A percentile compares a stretch with the other conserved stretches of the same genome.
These are phyloP conservation scores for Brachypterus glaber DNA, from an alignment of 2,888 invertebrate species.

Conservation along the genomic window DNA sequence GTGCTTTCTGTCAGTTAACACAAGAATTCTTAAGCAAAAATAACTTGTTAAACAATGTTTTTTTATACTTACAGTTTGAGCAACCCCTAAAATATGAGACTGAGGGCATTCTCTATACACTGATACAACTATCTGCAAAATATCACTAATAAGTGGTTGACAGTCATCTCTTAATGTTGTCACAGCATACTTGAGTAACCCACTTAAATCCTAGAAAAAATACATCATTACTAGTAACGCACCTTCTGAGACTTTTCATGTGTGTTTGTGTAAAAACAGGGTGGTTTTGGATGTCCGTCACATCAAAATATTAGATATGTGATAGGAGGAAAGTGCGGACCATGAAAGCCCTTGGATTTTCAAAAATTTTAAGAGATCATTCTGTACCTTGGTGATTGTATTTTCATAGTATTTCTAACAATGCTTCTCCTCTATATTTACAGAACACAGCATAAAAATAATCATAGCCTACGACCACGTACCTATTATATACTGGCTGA, in stretches of 20 bases:
- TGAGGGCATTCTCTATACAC: conserved; percentile 62
- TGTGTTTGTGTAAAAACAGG: no score
- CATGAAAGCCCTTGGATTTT: no score
- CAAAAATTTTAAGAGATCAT: no score
- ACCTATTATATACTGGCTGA: no score
- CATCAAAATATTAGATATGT: background rate
- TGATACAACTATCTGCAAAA: conserved; percentile 56
- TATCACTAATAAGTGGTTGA: conserved; percentile 55
- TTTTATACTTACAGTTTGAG: conserved; percentile 55
- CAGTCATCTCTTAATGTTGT: conserved; percentile 62
- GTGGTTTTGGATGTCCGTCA: background rate
- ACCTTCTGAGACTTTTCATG: no score
- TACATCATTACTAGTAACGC: background rate
- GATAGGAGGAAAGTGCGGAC: no score
- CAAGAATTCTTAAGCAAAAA: background rate
- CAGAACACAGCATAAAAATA: no score
- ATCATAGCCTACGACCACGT: no score
- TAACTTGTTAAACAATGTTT: background rate
- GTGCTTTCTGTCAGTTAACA: background rate
- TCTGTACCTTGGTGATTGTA: no score
- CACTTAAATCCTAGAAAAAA: conserved; percentile 56
- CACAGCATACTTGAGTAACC: conserved; percentile 63
- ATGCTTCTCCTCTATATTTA: no score
- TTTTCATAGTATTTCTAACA: no score
- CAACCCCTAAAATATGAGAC: conserved; percentile 59